Evolutionary conservation across 2,797 vertebrate species (phyloP), one percentile per base, ranked within the genome.

Genomic region (Microcaecilia unicolor): DNA sequence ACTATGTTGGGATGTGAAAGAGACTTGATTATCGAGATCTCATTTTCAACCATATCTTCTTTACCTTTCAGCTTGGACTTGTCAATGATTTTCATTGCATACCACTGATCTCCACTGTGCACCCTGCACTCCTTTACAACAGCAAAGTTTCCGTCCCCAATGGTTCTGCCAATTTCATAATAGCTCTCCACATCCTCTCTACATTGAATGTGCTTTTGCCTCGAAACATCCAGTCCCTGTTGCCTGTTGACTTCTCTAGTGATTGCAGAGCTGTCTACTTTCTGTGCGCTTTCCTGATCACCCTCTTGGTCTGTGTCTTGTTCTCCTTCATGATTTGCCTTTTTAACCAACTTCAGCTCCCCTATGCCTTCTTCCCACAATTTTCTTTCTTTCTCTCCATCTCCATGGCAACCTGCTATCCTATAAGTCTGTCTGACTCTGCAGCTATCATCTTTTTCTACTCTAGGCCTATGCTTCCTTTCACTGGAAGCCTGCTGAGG

Each of bases 61-160:
- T 92, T 91, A 2, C 93, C 96, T 45, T 86, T 76, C 55, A 99
- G 77, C 45, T 94, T 95, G 22, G 87, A 73, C 49, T 86, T 93
- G 52, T 96, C 88, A 1, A 99, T 81, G 4, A 97, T 88, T 72
- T 99, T 99, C 82, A 97, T 69, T 10, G 96, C 96, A 1, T 89
- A 87, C 8, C 53, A 66, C 52, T 80, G 73, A 17, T 70, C 63
- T 4, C 55, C 70, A 49, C 70, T 64, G 1, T 76, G 85, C 14
- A 76, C 81, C 19, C 65, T 55, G 51, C 93, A 96, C 55, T 93
- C 87, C 46, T 82, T 90, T 46, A 98, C 95, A 18, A 94, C 74
- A 0, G 95, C 95, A 24, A 99, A 98, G 60, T 99, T 99, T 4
- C 93, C 96, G 0, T 98, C 93, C 16, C 96, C 96, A 2, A 98